Evolutionary conservation across 2,797 vertebrate species (phyloP).

Genomic region (Lagorchestes hirsutus): DNA sequence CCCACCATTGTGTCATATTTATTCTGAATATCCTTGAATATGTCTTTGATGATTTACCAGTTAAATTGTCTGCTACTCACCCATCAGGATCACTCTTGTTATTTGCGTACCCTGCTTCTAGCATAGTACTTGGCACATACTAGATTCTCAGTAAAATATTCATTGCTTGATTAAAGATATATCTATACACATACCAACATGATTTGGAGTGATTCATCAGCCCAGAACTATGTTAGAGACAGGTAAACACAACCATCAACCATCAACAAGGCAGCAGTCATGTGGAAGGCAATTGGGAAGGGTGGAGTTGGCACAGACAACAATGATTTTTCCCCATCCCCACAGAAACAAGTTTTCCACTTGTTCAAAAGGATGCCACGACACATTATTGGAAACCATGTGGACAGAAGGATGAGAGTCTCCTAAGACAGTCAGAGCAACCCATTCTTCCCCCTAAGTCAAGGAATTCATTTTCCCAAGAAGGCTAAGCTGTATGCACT

Average conservation of each 20-base stretch:
- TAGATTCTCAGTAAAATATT: not conserved
- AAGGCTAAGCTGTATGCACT: constrained; percentile 21
- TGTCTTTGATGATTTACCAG: not conserved
- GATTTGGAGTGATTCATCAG: not conserved
- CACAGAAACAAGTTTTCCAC: not conserved
- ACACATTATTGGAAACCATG: not conserved
- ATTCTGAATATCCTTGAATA: not conserved
- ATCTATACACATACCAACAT: not conserved
- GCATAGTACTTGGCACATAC: not conserved
- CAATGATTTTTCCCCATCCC: not conserved
- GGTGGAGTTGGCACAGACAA: not conserved
- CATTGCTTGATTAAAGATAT: not conserved
- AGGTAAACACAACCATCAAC: not conserved
- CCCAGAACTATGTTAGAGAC: not conserved
- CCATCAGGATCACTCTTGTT: not conserved
- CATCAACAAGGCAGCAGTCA: not conserved
- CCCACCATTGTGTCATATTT: not conserved
- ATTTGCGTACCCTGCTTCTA: not conserved
- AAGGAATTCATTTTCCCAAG: constrained; percentile 14
- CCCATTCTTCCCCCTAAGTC: constrained; percentile 45
- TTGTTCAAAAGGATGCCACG: not conserved
- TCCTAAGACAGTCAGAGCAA: not conserved
- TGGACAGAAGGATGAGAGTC: not conserved
- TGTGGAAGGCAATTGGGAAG: not conserved
- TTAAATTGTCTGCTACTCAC: not conserved